Evolutionary conservation across 2,888 invertebrate genomes (phyloP).

Genomic region (Dione vanillae): DNA sequence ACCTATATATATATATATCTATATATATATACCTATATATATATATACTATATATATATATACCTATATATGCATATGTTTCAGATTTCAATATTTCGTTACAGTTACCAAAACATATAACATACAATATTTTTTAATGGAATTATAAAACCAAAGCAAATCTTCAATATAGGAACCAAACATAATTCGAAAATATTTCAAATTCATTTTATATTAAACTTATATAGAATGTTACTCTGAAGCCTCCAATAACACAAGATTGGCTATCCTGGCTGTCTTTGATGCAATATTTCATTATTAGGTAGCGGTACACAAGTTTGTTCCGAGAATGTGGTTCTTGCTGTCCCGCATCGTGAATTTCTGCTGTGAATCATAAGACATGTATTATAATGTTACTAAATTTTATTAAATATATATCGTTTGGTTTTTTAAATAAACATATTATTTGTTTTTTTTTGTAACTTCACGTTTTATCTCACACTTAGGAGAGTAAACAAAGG

Average conservation of each 20-base stretch:
- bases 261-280: constrained; percentile 38
- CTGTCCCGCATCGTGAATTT: constrained; percentile 30
- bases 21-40: too few relatives aligned
- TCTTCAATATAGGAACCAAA: neutral
- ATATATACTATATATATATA: too few relatives aligned
- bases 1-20: too few relatives aligned
- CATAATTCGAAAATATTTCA: constrained; percentile 24
- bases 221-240: constrained; percentile 17
- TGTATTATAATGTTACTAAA: too few relatives aligned
- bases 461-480: neutral
- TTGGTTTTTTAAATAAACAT: neutral
- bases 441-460: neutral
- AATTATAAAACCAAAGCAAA: neutral
- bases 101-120: too few relatives aligned
- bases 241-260: constrained; percentile 37
- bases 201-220: constrained; percentile 7
- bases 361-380: constrained; percentile 31
- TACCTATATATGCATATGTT: too few relatives aligned
- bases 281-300: constrained; percentile 44
- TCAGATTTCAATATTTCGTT: too few relatives aligned
- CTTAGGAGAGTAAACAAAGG: too few relatives aligned
- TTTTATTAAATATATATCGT: neutral
- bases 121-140: neutral
- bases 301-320: constrained; percentile 38
- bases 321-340: constrained; percentile 43